Evolutionary conservation across 2,888 invertebrate species (phyloP), one percentile per base, ranked within the genome.

Genomic region (Syrista parreyssii): DNA sequence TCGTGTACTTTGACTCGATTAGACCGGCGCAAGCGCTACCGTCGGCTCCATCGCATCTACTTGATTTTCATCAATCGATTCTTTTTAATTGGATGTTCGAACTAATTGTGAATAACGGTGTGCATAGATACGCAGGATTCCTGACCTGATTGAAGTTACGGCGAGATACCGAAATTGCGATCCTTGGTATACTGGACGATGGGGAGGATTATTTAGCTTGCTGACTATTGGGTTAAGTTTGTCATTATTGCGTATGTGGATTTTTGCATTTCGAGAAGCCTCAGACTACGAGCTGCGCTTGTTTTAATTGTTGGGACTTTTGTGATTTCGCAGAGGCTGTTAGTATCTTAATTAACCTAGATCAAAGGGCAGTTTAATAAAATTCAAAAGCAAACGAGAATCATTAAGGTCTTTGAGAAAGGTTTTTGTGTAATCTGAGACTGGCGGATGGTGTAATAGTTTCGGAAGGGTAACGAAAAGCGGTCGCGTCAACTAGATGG

Each of bases 301-400:
- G 23, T 23, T 55, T 55, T 9, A 23, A 23, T 55, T 9, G 23
- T 55, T 9, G 23, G 2, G 55, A 55, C 23, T 55, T 23, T 55
- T 23, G 23, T 15, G 55, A 55, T 55, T 55, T 55, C 55, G 23
- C 55, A 55, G 15, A 15, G 15, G 55, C 9, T 23, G 55, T 71
- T 77, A 79, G 81, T 82, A 83, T 80, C 84, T 84, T 85, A 84
- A 85, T 85, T 85, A 85, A 82, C 78, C 80, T 77, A 81, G 84
- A 85, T 85, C 85, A 85, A 85, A 85, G 84, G 79, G 75, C 72
- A 77, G 80, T 80, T 85, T 85, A 85, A 85, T 85, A 82, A 84
- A 85, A 81, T 76, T 79, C 81, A 81, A 81, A 79, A 82, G 80
- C 55, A 55, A 55, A 23, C 23, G 23, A 9, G 23, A 55, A 2